Percentiles rank a stretch among this genome's conserved stretches.
Evolutionary conservation across 2,888 invertebrate species (phyloP).

Genomic region (Pristionchus arcanus): DNA sequence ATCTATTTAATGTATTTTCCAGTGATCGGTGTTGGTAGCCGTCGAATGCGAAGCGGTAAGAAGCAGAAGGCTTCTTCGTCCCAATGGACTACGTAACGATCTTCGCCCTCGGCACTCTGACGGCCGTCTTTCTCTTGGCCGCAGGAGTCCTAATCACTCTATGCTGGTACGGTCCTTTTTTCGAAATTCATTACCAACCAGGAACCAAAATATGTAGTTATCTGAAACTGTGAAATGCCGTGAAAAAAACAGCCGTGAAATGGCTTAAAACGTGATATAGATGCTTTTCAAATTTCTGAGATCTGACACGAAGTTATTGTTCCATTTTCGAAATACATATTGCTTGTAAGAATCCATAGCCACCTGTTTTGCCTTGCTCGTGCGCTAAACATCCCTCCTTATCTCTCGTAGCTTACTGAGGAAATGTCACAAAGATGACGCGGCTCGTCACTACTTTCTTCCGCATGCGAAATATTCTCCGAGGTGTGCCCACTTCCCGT

Average conservation of each 20-base stretch:
- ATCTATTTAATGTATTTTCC: neutral
- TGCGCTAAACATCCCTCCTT: neutral
- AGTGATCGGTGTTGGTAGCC: slow-evolving; percentile 1
- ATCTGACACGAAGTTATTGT: neutral
- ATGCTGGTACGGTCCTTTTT: neutral
- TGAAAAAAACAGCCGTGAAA: too few species aligned
- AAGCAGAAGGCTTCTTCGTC: neutral
- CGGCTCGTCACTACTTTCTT: neutral
- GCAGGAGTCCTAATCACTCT: slow-evolving; percentile 84
- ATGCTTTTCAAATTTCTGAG: too few species aligned
- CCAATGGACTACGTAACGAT: slow-evolving; percentile 86
- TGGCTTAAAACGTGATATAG: too few species aligned
- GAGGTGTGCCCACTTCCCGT: neutral
- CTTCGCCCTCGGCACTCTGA: slow-evolving; percentile 85
- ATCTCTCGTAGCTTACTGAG: neutral
- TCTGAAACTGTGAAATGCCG: neutral
- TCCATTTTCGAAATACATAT: neutral
- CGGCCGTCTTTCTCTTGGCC: slow-evolving; percentile 86
- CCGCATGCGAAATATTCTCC: neutral
- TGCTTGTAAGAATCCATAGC: too few species aligned
- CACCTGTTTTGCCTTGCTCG: neutral
- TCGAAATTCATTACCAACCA: neutral
- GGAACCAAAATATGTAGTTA: too few species aligned
- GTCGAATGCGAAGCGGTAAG: slow-evolving; percentile 18
- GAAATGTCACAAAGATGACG: neutral